These are phyloP conservation scores for Papilio polytes DNA, from an alignment of 1,140 invertebrate genomes.

Conservation along the genomic window DNA sequence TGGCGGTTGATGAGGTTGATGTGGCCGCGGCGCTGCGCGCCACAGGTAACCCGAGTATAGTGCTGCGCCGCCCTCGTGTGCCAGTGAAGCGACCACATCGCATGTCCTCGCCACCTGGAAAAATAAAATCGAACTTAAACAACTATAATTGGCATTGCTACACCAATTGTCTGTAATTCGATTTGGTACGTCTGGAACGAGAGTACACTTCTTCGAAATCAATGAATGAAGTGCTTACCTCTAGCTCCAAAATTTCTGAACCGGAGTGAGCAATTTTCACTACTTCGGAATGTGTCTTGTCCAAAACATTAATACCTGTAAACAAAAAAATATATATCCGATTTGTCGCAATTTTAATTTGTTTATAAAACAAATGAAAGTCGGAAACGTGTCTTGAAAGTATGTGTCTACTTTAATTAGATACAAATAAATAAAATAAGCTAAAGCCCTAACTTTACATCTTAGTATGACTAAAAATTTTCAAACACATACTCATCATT, in stretches of 20 bases:
- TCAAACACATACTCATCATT: too few relatives aligned
- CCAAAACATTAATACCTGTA: slow-evolving; percentile 91
- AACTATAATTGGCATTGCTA: too few relatives aligned
- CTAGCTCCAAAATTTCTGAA: slow-evolving; percentile 92
- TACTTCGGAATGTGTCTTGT: slow-evolving; percentile 97
- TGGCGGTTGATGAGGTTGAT: slow-evolving; percentile 82
- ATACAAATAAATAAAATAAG: too few relatives aligned
- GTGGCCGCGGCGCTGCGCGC: slow-evolving; percentile 85
- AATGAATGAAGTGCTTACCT: slow-evolving; percentile 80
- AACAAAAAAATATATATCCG: slow-evolving; percentile 42
- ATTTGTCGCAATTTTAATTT: too few relatives aligned
- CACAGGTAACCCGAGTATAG: slow-evolving; percentile 92
- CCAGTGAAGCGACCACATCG: slow-evolving; percentile 88
- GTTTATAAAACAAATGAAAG: too few relatives aligned
- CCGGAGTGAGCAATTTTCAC: slow-evolving; percentile 96
- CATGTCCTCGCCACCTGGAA: slow-evolving; percentile 91
- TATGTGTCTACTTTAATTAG: too few relatives aligned
- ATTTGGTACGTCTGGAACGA: too few relatives aligned
- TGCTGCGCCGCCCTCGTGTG: slow-evolving; percentile 85
- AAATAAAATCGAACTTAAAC: neutral
- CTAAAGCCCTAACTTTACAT: too few relatives aligned
- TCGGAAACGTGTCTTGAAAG: too few relatives aligned
- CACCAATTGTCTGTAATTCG: too few relatives aligned
- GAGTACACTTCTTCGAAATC: too few relatives aligned
- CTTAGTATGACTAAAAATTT: too few relatives aligned